Evolutionary conservation across 2,797 vertebrate genomes (phyloP).

Genomic region (Zenarchopterus dispar): DNA sequence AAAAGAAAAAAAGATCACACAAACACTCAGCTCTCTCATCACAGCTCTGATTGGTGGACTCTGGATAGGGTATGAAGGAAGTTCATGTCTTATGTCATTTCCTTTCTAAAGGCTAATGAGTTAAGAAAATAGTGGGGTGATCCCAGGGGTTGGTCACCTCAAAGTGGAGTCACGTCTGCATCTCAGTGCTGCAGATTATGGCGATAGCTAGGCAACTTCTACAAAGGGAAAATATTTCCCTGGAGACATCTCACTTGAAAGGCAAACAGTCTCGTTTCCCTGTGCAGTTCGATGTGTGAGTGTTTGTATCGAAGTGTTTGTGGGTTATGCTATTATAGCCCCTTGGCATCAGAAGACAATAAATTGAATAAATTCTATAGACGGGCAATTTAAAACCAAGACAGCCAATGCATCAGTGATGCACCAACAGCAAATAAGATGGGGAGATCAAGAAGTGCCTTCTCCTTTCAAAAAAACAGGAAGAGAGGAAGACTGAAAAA

Average conservation of each 20-base stretch:
- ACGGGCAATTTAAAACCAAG: constrained; percentile 53
- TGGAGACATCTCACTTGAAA: constrained; percentile 61
- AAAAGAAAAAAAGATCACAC: constrained; percentile 7
- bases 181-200: constrained; percentile 42
- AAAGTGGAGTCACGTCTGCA: constrained; percentile 61
- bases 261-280: constrained; percentile 21
- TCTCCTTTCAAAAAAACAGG: constrained; percentile 16
- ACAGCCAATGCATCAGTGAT: constrained; percentile 19
- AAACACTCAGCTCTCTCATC: constrained; percentile 31
- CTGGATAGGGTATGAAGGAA: constrained; percentile 47
- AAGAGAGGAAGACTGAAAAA: constrained; percentile 31
- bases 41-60: constrained; percentile 38
- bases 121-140: constrained; percentile 51
- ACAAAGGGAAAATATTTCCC: constrained; percentile 57
- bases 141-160: constrained; percentile 51
- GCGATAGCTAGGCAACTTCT: constrained; percentile 49
- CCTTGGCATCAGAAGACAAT: constrained; percentile 33
- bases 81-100: constrained; percentile 64
- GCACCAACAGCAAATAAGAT: constrained; percentile 15
- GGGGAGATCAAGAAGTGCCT: constrained; percentile 7
- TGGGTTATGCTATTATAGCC: constrained; percentile 30
- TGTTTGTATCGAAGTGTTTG: constrained; percentile 10
- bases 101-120: constrained; percentile 68
- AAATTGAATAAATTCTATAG: constrained; percentile 61
- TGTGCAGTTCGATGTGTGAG: constrained; percentile 16